Conservation (phyloP, 2,113 vertebrate species). For the Hymenochirus boettgeri region DNA sequence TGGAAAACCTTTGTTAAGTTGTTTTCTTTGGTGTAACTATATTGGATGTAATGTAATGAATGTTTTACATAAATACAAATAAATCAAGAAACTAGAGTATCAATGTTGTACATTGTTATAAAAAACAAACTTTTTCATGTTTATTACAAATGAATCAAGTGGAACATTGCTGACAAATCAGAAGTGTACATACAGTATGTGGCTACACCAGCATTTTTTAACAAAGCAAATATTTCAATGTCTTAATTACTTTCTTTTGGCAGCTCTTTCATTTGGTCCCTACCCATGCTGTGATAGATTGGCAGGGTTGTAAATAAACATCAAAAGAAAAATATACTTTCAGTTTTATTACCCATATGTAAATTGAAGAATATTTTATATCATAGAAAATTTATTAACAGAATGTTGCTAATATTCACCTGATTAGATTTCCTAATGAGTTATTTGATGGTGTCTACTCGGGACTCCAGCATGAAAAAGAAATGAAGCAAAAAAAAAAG, state of each 20-base stretch:
- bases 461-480: not conserved
- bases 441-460: not conserved
- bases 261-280: not conserved
- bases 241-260: not conserved
- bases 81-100: no score
- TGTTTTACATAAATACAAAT: no score
- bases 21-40: no score
- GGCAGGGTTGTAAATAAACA: not conserved
- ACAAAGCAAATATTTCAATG: not conserved
- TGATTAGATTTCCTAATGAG: slow-evolving; percentile 26
- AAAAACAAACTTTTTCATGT: no score
- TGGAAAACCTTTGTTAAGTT: no score
- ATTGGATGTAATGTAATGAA: no score
- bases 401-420: slow-evolving; percentile 14
- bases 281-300: not conserved
- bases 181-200: no score
- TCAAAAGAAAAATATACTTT: slow-evolving; percentile 5
- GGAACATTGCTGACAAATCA: no score
- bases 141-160: no score
- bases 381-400: slow-evolving; percentile 34
- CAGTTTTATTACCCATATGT: not conserved
- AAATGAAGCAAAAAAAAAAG: slow-evolving; percentile 8
- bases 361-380: slow-evolving; percentile 5
- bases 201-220: no score
- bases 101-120: no score